A percentile compares a stretch with the other conserved stretches of the same genome.
phyloP scores from a whole-genome alignment of 2,888 invertebrate genomes.

The Scrobipalpa atriplicella region DNA sequence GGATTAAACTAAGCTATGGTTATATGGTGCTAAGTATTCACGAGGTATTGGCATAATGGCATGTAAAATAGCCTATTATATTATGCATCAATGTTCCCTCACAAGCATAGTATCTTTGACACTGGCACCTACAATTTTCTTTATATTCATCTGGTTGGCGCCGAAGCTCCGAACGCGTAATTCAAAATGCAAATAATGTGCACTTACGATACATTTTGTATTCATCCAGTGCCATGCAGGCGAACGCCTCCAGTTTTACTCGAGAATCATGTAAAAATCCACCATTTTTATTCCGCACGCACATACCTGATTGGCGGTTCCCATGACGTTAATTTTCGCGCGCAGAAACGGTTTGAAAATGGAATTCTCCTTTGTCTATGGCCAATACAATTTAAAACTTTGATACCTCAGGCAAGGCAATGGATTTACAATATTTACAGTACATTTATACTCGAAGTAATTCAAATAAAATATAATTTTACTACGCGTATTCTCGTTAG shows the following conservation, averaged over 20 bases:
- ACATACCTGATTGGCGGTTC: conserved; percentile 76
- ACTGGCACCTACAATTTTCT: conserved; percentile 21
- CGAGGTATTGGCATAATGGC: neutral
- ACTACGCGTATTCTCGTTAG: conserved; percentile 22
- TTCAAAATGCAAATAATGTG: conserved; percentile 80
- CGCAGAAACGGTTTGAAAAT: conserved; percentile 41
- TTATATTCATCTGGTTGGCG: conserved; percentile 41
- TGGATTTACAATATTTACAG: neutral
- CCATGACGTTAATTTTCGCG: conserved; percentile 80
- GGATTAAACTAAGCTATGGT: neutral
- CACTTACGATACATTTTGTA: conserved; percentile 79
- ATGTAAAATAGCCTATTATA: conserved; percentile 19
- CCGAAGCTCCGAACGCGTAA: conserved; percentile 69
- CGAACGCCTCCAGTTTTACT: conserved; percentile 75
- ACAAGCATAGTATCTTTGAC: conserved; percentile 14
- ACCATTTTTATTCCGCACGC: conserved; percentile 76
- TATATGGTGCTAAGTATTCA: conserved; percentile 9
- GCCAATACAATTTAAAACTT: conserved; percentile 25
- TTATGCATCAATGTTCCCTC: conserved; percentile 3
- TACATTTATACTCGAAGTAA: neutral
- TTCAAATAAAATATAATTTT: conserved; percentile 19
- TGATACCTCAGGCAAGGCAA: neutral
- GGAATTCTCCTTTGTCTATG: conserved; percentile 48
- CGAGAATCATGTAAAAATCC: conserved; percentile 79
- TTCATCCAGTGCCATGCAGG: conserved; percentile 67